Evolutionary conservation across 30 jellyfish, hydroid and myxozoan species (phyloP).

Genomic region (Aurelia aurita): DNA sequence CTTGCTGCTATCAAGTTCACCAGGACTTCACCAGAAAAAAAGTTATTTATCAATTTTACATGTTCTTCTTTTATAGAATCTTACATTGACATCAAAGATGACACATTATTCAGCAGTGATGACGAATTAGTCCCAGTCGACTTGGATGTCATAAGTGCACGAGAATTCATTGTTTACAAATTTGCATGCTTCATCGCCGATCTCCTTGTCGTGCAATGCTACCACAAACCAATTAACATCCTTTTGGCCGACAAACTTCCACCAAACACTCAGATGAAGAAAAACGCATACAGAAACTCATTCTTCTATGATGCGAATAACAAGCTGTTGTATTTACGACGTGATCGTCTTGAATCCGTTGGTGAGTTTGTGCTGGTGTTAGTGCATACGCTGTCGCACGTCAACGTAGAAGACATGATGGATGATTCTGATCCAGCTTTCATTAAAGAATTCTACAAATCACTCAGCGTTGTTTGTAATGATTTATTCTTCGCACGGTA

Average conservation of each 20-base stretch:
- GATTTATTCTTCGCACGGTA: conserved; percentile 93
- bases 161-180: conserved; percentile 93
- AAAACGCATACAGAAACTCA: conserved; percentile 90
- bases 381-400: conserved; percentile 92
- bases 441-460: conserved; percentile 88
- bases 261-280: conserved; percentile 66
- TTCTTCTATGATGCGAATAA: conserved; percentile 93
- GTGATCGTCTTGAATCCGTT: conserved; percentile 85
- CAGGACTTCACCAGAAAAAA: too few species aligned
- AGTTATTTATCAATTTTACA: neutral
- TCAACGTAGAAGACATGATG: conserved; percentile 82
- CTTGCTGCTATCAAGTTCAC: too few species aligned
- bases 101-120: conserved; percentile 79
- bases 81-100: conserved; percentile 75
- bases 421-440: conserved; percentile 91
- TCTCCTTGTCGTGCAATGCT: conserved; percentile 89
- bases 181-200: conserved; percentile 91
- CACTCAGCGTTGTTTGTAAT: conserved; percentile 87
- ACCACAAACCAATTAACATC: conserved; percentile 84
- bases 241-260: conserved; percentile 95
- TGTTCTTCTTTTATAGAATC: conserved; percentile 25
- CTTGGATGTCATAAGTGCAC: conserved; percentile 80
- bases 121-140: conserved; percentile 95
- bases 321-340: conserved; percentile 84
- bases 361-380: conserved; percentile 94